phyloP scores from a whole-genome alignment of 2,888 invertebrate genomes.

The Melanotus villosus region DNA sequence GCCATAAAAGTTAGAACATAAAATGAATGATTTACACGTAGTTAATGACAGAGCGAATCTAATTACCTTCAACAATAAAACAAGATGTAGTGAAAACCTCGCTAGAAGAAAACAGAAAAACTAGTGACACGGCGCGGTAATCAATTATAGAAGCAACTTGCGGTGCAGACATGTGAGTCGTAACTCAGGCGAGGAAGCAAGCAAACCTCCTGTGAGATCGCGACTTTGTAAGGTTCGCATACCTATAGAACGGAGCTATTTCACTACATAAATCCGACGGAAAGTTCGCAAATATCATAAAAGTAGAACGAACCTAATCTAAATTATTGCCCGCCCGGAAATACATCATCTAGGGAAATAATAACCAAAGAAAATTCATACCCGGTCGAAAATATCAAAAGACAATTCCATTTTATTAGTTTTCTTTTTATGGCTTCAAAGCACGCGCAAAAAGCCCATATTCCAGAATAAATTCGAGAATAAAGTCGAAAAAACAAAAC shows the following conservation, averaged over 20 bases:
- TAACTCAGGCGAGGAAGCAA: conserved; percentile 40
- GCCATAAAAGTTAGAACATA: conserved; percentile 29
- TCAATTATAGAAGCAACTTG: conserved; percentile 50
- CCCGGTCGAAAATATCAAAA: conserved; percentile 50
- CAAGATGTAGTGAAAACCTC: conserved; percentile 40
- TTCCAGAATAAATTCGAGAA: conserved; percentile 39
- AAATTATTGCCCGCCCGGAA: conserved; percentile 43
- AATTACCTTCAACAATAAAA: conserved; percentile 48
- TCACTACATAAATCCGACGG: conserved; percentile 46
- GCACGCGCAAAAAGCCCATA: conserved; percentile 51
- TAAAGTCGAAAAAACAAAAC: conserved; percentile 46
- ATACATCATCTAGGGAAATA: conserved; percentile 47
- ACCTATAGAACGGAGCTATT: conserved; percentile 34
- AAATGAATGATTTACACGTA: conserved; percentile 43
- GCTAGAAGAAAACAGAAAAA: conserved; percentile 44
- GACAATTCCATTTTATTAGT: conserved; percentile 54
- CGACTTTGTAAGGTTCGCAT: conserved; percentile 41
- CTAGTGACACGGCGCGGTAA: conserved; percentile 47
- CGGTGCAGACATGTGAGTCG: conserved; percentile 46
- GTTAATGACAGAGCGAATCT: conserved; percentile 43
- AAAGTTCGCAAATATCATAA: conserved; percentile 47
- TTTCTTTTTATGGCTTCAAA: conserved; percentile 53
- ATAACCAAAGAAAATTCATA: conserved; percentile 48
- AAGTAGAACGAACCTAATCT: conserved; percentile 46
- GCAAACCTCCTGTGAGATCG: conserved; percentile 37